Base-by-base conservation (phyloP, 92 coral and sea anemone species). In the Umimayanthus kanabou region DNA sequence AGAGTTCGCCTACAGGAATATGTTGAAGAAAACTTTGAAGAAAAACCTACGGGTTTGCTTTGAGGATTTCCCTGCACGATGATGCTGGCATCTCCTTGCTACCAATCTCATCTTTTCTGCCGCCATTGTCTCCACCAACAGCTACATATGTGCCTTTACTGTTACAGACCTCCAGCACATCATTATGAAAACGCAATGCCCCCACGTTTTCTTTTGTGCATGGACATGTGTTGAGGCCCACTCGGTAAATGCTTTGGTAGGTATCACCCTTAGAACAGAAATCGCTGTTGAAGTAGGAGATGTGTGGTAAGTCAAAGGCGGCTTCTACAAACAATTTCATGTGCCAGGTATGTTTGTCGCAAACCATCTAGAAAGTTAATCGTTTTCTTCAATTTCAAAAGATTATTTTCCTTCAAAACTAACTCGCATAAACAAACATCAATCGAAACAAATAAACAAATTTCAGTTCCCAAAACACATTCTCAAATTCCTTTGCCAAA, bases 131-230 rank as follows among this genome's bases (percentile, higher is more conserved):
- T 13, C 91, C 88, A 26, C 88, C 81, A 39, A 89, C 91, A 77
- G 85, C 88, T 30, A 74, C 91, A 33, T 57, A 89, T 16, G 47
- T 25, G 39, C 76, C 75, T 57, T 42, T 77, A 77, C 91, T 87
- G 39, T 77, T 78, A 39, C 91, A 89, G 42, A 89, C 83, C 40
- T 89, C 88, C 9, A 89, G 87, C 58, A 83, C 83, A 55, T 89
- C 83, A 61, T 89, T 77, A 45, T 30, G 79, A 39, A 81, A 89
- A 14, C 91, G 91, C 57, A 89, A 71, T 15, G 85, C 73, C 18
- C 91, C 91, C 39, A 81, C 79, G 40, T 69, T 83, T 16, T 84
- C 80, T 39, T 77, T 37, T 15, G 75, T 76, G 73, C 91, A 89
- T 3, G 81, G 73, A n/a, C 91, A 89, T 16, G 61, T 66, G 73